Evolutionary conservation across 1,140 invertebrate species (phyloP), one percentile per base, ranked within the genome.

Genomic region (Heliconius melpomene): DNA sequence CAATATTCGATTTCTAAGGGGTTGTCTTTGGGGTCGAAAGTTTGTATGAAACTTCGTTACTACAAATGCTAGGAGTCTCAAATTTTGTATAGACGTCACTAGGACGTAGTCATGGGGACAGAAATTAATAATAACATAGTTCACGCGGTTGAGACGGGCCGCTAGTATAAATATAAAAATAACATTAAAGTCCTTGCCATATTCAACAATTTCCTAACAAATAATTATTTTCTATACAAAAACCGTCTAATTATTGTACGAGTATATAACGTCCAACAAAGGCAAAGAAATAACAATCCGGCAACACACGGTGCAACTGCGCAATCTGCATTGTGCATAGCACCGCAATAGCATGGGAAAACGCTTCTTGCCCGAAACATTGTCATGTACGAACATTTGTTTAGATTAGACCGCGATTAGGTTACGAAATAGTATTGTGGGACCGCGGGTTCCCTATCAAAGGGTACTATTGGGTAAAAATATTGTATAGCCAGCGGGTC

Each of bases 361-460:
- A 72, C 8, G 52, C 29, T 75, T 57, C 74, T 75, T 75, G 74
- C 40, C 26, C 20, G 75, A 74, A 77, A 72, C 75, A 77, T 77
- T 77, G 75, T 77, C 75, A 36, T 71, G 75, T 77, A 72, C 75
- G 75, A 77, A 77, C 75, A 77, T 77, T 77, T 77, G 75, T 77
- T 77, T 77, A 77, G 75, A 77, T 77, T 77, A 60, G 66, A 71
- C 60, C 46, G 40, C 66, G 75, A 77, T 77, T 77, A 77, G n/a
- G 66, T 77, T 77, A n/a, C 75, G 75, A 72, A 77, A 77, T 71
- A 72, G 52, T 20, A 72, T 72, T 72, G 71, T 40, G 71, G 38
- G 29, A 66, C 60, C 60, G 13, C 23, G 9, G 26, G 60, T 29
- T 66, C 60, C 60, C 60, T 66, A 29, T 66, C 60, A 29, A 66